These are phyloP conservation scores for Dilophus febrilis DNA, from an alignment of 2,888 invertebrate genomes.

Conservation along the genomic window DNA sequence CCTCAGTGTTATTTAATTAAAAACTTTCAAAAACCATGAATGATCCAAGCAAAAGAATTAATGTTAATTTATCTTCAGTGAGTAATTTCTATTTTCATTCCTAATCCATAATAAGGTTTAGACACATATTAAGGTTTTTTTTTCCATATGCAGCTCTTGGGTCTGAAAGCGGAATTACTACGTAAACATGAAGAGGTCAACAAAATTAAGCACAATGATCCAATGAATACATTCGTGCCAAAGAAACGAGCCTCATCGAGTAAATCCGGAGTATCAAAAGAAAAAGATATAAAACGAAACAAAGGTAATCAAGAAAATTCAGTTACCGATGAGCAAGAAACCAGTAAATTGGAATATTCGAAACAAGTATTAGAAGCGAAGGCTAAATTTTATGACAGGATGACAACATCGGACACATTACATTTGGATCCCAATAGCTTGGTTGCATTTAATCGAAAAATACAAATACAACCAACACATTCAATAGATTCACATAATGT, in stretches of 20 bases:
- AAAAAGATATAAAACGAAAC: constrained; percentile 14
- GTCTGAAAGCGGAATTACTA: constrained; percentile 75
- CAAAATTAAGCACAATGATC: constrained; percentile 40
- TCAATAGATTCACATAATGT: constrained; percentile 18
- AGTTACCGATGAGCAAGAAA: constrained; percentile 24
- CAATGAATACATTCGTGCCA: constrained; percentile 34
- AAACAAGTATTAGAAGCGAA: constrained; percentile 30
- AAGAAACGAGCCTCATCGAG: constrained; percentile 15
- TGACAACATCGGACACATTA: constrained; percentile 23
- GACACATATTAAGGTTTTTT: neutral
- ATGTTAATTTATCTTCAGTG: constrained; percentile 27
- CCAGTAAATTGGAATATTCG: constrained; percentile 26
- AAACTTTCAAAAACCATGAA: too few species aligned
- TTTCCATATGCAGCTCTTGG: constrained; percentile 39
- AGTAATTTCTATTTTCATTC: neutral
- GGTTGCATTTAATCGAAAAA: constrained; percentile 28
- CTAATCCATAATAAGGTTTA: neutral
- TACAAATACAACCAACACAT: constrained; percentile 25
- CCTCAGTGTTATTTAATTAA: too few species aligned
- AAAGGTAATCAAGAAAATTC: constrained; percentile 20
- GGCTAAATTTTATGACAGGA: constrained; percentile 29
- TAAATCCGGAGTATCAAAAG: constrained; percentile 1
- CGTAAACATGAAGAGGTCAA: constrained; percentile 72
- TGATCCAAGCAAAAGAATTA: constrained; percentile 28
- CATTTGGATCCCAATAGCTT: constrained; percentile 28